Percentiles rank a stretch among this genome's conserved stretches.
phyloP scores from a whole-genome alignment of 53 echinoderm and acorn worm species.

The Astropecten irregularis region DNA sequence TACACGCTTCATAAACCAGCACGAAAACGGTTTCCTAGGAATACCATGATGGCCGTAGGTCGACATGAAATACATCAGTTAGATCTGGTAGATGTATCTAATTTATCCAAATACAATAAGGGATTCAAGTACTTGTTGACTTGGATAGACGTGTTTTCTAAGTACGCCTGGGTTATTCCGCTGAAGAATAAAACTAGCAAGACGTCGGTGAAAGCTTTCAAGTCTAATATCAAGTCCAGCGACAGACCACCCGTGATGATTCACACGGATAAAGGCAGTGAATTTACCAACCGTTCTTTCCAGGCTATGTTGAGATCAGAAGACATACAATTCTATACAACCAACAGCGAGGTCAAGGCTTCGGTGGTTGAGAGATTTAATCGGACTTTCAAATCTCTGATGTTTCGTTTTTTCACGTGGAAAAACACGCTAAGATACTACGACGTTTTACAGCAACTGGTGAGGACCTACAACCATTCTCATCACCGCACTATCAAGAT shows the following conservation, averaged over 20 bases:
- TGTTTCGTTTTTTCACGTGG: conserved; percentile 59
- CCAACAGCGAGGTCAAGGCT: conserved; percentile 59
- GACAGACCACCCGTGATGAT: conserved; percentile 29
- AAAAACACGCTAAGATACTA: conserved; percentile 49
- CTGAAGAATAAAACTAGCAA: conserved; percentile 59
- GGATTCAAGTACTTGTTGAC: too few species aligned
- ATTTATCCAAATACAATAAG: too few species aligned
- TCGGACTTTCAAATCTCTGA: conserved; percentile 24
- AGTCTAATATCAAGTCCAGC: conserved; percentile 14
- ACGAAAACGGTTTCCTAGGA: too few species aligned
- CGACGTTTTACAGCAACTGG: conserved; percentile 50
- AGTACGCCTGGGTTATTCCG: conserved; percentile 57
- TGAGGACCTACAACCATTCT: conserved; percentile 54
- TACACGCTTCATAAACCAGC: too few species aligned
- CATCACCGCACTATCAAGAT: conserved; percentile 62
- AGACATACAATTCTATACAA: conserved; percentile 58
- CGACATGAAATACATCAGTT: too few species aligned
- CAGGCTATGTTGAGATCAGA: conserved; percentile 1
- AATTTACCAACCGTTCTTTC: conserved; percentile 44
- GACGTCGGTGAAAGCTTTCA: conserved; percentile 34
- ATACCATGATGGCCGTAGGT: too few species aligned
- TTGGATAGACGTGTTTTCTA: conserved; percentile 68
- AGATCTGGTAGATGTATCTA: too few species aligned
- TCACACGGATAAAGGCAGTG: too few species aligned
- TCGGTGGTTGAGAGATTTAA: conserved; percentile 57